phyloP scores from a whole-genome alignment of 2,113 vertebrate genomes.

The Atherinomorus stipes region DNA sequence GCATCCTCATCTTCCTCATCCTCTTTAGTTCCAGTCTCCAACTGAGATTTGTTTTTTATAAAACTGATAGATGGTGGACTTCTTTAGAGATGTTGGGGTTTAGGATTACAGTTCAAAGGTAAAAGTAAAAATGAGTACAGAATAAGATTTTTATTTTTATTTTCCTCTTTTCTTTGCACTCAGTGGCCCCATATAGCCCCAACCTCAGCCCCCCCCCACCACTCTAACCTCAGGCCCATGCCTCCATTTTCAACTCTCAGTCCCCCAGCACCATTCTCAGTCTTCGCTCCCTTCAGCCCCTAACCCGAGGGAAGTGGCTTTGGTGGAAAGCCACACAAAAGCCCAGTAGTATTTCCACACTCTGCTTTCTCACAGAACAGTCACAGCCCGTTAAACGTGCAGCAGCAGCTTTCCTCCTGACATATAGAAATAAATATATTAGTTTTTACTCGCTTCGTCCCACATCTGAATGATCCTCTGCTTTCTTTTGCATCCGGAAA shows the following conservation, averaged over 20 bases:
- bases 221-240: conserved; percentile 65
- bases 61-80: background rate
- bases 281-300: conserved; percentile 44
- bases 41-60: background rate
- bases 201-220: conserved; percentile 57
- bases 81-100: background rate
- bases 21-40: background rate
- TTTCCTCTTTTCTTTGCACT: conserved; percentile 18
- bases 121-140: background rate
- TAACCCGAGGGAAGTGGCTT: conserved; percentile 77
- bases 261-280: conserved; percentile 50
- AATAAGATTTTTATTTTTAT: background rate
- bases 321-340: conserved; percentile 78
- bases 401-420: conserved; percentile 47
- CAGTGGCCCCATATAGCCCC: conserved; percentile 46
- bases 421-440: conserved; percentile 7
- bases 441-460: conserved; percentile 2
- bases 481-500: conserved; percentile 45
- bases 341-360: conserved; percentile 79
- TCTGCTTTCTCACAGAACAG: conserved; percentile 75
- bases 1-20: background rate
- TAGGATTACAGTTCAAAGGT: background rate
- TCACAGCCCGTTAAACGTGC: conserved; percentile 62
- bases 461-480: conserved; percentile 37
- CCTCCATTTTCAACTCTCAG: conserved; percentile 51